Percentiles rank a stretch among this genome's conserved stretches.
Conservation (phyloP, 2,797 vertebrate species). For the Psittacula echo region DNA sequence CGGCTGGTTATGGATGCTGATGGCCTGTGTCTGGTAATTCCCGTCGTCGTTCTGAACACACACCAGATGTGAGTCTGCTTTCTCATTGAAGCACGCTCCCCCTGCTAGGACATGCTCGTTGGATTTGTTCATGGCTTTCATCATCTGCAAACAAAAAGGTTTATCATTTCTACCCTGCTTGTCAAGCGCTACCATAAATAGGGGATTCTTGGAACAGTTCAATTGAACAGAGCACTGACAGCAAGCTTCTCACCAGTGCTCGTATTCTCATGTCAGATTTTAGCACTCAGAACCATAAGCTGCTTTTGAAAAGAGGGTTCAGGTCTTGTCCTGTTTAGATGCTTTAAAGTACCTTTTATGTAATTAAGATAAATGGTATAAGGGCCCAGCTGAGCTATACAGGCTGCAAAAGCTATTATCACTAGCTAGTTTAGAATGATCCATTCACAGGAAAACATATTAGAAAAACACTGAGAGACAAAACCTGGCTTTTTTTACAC, state of each 20-base stretch:
- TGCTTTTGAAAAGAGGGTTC: not conserved
- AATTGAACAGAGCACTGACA: not conserved
- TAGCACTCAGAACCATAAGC: not conserved
- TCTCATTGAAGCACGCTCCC: slow-evolving; percentile 95
- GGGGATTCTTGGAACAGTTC: not conserved
- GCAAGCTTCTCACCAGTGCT: not conserved
- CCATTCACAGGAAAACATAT: not conserved
- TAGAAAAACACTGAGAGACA: not conserved
- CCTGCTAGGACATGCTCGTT: slow-evolving; percentile 98
- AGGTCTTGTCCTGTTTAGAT: not conserved
- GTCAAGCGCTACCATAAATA: not conserved
- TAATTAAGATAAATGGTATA: not conserved
- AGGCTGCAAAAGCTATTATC: not conserved
- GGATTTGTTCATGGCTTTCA: slow-evolving; percentile 99
- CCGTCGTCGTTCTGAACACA: slow-evolving; percentile 98
- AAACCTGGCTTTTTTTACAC: not conserved
- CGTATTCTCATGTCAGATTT: not conserved
- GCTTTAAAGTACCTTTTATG: not conserved
- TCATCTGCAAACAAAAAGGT: slow-evolving; percentile 83
- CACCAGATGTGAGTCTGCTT: slow-evolving; percentile 95
- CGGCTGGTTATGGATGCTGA: slow-evolving; percentile 98
- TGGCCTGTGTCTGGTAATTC: slow-evolving; percentile 99
- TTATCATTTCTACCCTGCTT: not conserved
- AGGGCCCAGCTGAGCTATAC: not conserved
- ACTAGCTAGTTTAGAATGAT: not conserved